Evolutionary conservation across 2,113 vertebrate species (phyloP), one percentile per base, ranked within the genome.

Genomic region (Lepus americanus): DNA sequence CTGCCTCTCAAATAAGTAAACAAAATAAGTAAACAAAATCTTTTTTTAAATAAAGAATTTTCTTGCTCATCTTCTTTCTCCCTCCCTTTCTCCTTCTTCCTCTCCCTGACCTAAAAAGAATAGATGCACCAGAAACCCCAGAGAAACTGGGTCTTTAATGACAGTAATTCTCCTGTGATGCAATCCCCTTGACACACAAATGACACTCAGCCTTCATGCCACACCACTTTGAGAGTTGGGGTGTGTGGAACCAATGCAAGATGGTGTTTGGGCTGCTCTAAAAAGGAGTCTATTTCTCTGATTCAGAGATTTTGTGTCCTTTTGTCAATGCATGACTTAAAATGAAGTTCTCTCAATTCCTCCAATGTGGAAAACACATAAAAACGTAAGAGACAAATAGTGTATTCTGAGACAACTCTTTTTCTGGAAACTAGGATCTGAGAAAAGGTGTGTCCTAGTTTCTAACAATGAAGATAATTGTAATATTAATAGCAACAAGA

Each of bases 341-440:
- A 67, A 89, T 66, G 51, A 67, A 72, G 67, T 72, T 53, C 70
- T 86, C 85, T 51, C 3, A 63, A 22, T 93, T 81, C 12, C 25
- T 27, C 33, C 82, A 82, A 89, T 12, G 29, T 64, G 3, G n/a
- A 94, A 5, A 79, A 22, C 80, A 4, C 66, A 64, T 27, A 83
- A 84, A 89, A 53, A 29, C 22, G n/a, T 79, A 8, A 92, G 6
- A 76, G 27, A 63, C 4, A 49, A 22, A 20, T 6, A 77, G 20
- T 6, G 7, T 59, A 2, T 8, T 69, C 5, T 27, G 36, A 20
- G 23, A 44, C 4, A 92, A 23, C 19, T 67, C 23, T 4, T 76
- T 83, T 87, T 59, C 69, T 76, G 36, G 64, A 67, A 93, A 74
- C 79, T 74, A 69, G 33, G 23, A 92, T 79, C 6, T 49, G 17